Percentiles rank a stretch among this genome's conserved stretches.
Conservation (phyloP, 2,797 vertebrate species). For the Ceyx erithaca region DNA sequence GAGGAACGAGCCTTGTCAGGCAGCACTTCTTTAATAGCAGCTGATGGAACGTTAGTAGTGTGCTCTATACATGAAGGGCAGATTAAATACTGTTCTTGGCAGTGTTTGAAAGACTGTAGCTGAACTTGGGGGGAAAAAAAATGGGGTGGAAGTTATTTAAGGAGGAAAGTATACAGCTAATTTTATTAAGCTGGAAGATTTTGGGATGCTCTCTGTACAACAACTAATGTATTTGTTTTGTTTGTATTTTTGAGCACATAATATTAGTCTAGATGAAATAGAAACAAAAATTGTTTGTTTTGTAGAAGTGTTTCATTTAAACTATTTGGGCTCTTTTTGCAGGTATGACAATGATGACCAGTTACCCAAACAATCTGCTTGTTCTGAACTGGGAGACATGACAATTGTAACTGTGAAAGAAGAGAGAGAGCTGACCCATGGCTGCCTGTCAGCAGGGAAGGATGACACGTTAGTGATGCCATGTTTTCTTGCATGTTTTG, state of each 20-base stretch:
- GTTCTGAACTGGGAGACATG: not conserved
- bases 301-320: not conserved
- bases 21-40: not conserved
- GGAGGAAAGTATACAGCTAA: not conserved
- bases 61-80: accelerated
- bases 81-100: not conserved
- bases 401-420: constrained; percentile 28
- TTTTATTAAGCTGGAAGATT: not conserved
- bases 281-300: not conserved
- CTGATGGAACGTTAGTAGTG: constrained; percentile 9
- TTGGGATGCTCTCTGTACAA: not conserved
- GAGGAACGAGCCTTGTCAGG: not conserved
- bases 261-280: not conserved
- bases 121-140: accelerated
- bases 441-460: not conserved
- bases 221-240: not conserved
- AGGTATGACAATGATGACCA: not conserved
- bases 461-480: constrained; percentile 21
- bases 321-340: not conserved
- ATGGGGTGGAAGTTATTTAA: not conserved
- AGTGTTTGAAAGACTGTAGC: not conserved
- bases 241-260: not conserved
- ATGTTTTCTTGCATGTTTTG: not conserved
- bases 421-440: not conserved
- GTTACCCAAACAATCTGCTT: not conserved